These are phyloP conservation scores for Corydoras sp. DNA, from an alignment of 2,113 vertebrate species.

Conservation along the genomic window DNA sequence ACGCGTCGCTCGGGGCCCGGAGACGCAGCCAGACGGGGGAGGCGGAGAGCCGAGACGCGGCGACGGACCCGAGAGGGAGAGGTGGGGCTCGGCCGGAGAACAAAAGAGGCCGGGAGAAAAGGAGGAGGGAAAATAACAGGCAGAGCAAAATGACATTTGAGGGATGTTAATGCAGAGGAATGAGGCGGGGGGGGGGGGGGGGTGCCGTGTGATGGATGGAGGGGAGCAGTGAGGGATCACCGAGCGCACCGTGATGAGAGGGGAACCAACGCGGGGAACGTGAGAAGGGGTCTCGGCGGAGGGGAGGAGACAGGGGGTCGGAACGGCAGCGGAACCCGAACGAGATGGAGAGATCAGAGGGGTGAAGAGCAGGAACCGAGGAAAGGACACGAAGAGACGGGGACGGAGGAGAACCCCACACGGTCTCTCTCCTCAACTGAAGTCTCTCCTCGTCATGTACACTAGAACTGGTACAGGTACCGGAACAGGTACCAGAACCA, in stretches of 20 bases:
- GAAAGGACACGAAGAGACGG: not conserved
- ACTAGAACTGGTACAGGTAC: no score
- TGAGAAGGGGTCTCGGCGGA: not conserved
- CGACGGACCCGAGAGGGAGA: constrained; percentile 44
- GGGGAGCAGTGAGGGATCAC: constrained; percentile 12
- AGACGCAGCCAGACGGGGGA: constrained; percentile 65
- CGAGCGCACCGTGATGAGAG: not conserved
- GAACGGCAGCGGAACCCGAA: not conserved
- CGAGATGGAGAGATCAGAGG: not conserved
- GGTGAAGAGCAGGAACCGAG: not conserved
- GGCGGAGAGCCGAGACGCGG: constrained; percentile 23
- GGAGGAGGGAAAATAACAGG: constrained; percentile 1
- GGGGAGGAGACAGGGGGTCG: not conserved
- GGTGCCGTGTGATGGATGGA: constrained; percentile 11
- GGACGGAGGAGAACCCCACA: not conserved
- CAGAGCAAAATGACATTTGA: constrained; percentile 25
- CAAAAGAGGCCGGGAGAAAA: constrained; percentile 55
- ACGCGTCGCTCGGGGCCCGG: constrained; percentile 74
- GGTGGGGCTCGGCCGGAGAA: constrained; percentile 53
- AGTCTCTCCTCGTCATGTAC: no score
- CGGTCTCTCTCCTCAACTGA: no score
- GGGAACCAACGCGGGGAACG: constrained; percentile 1
- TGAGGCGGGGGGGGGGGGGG: constrained; percentile 14
- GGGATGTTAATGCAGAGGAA: constrained; percentile 32
- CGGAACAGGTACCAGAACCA: not conserved